These are phyloP conservation scores for Microplitis mediator DNA, from an alignment of 1,140 invertebrate genomes.

Conservation along the genomic window DNA sequence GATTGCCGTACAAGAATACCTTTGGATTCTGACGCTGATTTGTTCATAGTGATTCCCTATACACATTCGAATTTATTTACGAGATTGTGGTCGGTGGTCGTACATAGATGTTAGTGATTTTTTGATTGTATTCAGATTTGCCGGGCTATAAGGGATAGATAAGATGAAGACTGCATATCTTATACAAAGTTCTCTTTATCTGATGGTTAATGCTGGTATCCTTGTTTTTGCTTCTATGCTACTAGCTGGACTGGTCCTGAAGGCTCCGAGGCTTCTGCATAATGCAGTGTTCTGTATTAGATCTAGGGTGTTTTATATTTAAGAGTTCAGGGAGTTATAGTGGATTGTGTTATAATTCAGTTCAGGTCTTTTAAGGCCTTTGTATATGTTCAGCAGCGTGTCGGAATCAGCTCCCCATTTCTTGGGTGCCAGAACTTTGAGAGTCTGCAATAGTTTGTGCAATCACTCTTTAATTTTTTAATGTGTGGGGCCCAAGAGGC, in stretches of 20 bases:
- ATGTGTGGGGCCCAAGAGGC: neutral
- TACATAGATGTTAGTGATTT: too few relatives aligned
- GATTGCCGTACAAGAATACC: too few relatives aligned
- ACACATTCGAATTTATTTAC: too few relatives aligned
- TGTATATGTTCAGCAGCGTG: neutral
- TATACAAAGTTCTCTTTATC: neutral
- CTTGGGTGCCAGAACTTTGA: slow-evolving; percentile 5
- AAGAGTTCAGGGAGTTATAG: neutral
- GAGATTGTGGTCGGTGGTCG: too few relatives aligned
- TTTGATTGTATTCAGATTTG: too few relatives aligned
- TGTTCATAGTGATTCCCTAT: too few relatives aligned
- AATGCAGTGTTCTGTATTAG: neutral
- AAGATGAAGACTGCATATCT: neutral
- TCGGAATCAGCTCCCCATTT: slow-evolving; percentile 3
- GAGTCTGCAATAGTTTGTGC: neutral
- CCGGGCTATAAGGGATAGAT: neutral
- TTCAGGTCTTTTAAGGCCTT: slow-evolving; percentile 8
- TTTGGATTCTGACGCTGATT: too few relatives aligned
- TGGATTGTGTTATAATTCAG: slow-evolving; percentile 8
- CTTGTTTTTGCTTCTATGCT: neutral
- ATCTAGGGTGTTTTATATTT: neutral
- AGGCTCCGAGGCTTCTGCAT: slow-evolving; percentile 11
- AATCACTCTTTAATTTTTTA: neutral
- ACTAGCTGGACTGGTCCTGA: neutral
- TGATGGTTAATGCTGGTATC: neutral